Percentiles rank a stretch among this genome's conserved stretches.
These are phyloP conservation scores for Macrosoma leucophasiata DNA, from an alignment of 2,888 invertebrate species.

Conservation along the genomic window DNA sequence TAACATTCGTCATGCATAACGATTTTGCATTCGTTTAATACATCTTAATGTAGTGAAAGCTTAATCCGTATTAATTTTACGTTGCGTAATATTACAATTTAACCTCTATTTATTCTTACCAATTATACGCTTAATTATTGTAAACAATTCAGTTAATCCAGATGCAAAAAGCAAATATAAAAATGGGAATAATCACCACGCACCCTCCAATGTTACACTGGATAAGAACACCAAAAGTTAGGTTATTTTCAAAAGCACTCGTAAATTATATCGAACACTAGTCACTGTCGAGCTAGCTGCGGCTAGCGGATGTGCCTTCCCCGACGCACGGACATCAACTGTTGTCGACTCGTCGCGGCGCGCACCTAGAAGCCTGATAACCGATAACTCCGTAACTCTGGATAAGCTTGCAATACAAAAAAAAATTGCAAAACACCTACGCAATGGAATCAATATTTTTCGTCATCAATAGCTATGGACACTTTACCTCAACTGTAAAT, in stretches of 20 bases:
- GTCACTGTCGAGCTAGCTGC: constrained; percentile 43
- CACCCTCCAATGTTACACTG: constrained; percentile 45
- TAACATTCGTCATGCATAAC: constrained; percentile 55
- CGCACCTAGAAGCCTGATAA: constrained; percentile 52
- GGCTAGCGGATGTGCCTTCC: constrained; percentile 66
- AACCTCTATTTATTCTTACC: too few species aligned
- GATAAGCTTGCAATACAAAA: constrained; percentile 46
- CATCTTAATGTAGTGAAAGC: constrained; percentile 57
- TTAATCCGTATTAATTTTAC: constrained; percentile 37
- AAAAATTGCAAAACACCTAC: constrained; percentile 38
- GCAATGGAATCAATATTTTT: constrained; percentile 12
- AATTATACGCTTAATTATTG: too few species aligned
- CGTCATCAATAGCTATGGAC: constrained; percentile 19
- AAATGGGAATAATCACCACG: constrained; percentile 43
- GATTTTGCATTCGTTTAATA: constrained; percentile 45
- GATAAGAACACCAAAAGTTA: constrained; percentile 32
- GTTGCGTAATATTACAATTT: too few species aligned
- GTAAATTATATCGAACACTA: constrained; percentile 44
- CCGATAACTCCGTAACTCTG: constrained; percentile 56
- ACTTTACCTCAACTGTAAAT: constrained; percentile 7
- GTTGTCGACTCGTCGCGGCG: too few species aligned
- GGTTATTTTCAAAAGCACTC: constrained; percentile 43
- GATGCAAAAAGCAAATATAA: constrained; percentile 12
- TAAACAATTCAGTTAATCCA: too few species aligned
- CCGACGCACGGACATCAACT: constrained; percentile 70